A percentile compares a stretch with the other conserved stretches of the same genome.
Conservation (phyloP, 2,113 vertebrate species). For the Dinomys branickii region DNA sequence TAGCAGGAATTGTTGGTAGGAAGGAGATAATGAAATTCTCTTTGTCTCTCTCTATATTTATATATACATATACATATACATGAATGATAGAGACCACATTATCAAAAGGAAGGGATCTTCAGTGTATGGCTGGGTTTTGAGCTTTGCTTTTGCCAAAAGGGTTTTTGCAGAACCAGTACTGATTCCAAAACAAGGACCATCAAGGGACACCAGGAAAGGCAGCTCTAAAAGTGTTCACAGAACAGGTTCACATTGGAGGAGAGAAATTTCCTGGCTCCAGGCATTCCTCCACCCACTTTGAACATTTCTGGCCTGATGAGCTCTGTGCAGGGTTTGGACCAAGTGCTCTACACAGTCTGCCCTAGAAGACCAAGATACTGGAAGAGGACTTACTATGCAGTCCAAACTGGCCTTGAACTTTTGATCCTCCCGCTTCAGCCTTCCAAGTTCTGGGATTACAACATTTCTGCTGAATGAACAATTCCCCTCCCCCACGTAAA, state of each 20-base stretch:
- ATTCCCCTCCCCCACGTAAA: neutral
- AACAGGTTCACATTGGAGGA: neutral
- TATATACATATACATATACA: too few relatives aligned
- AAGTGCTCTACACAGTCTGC: neutral
- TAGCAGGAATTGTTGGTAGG: neutral
- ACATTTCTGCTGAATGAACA: neutral
- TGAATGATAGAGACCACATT: neutral
- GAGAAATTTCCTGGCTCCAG: neutral
- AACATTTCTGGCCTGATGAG: neutral
- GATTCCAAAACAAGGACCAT: neutral
- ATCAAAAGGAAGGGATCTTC: neutral
- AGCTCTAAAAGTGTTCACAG: neutral
- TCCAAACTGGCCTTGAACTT: neutral
- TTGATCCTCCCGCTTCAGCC: neutral
- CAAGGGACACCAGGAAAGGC: neutral
- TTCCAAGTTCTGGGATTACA: neutral
- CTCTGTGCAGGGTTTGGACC: neutral
- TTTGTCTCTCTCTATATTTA: too few relatives aligned
- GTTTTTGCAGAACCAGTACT: neutral
- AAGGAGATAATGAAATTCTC: neutral
- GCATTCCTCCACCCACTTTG: neutral
- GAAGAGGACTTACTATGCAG: neutral
- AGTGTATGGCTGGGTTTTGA: neutral
- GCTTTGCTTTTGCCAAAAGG: neutral
- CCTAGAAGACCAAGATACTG: neutral